These are phyloP conservation scores for Halocaridina rubra DNA, from an alignment of 2,888 invertebrate species.

Conservation along the genomic window DNA sequence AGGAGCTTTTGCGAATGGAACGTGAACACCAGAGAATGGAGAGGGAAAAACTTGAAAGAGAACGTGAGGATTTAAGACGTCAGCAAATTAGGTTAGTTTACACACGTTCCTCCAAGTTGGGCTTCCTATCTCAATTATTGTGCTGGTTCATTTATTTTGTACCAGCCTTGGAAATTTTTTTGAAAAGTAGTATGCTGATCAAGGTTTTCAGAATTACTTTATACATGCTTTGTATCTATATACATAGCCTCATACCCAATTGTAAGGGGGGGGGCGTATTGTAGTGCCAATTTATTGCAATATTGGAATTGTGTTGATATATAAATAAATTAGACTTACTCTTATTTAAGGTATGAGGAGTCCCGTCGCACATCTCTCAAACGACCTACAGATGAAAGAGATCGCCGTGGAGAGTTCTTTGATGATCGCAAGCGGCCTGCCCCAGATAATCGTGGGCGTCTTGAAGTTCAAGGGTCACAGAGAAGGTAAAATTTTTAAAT, in stretches of 20 bases:
- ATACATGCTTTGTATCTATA: too few species aligned
- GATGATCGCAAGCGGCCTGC: slow-evolving; percentile 53
- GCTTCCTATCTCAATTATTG: too few species aligned
- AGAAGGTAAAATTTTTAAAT: slow-evolving; percentile 16
- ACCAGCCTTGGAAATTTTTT: neutral
- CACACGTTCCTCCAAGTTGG: too few species aligned
- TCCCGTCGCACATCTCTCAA: slow-evolving; percentile 35
- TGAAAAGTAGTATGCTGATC: too few species aligned
- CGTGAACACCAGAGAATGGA: slow-evolving; percentile 84
- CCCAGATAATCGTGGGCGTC: slow-evolving; percentile 35
- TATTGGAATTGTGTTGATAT: neutral
- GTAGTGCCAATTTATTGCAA: neutral
- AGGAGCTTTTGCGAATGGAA: slow-evolving; percentile 84
- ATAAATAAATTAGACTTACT: too few species aligned
- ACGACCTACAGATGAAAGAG: slow-evolving; percentile 53
- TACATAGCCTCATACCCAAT: too few species aligned
- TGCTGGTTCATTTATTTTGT: too few species aligned
- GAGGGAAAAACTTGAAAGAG: slow-evolving; percentile 73
- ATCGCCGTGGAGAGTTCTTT: slow-evolving; percentile 40
- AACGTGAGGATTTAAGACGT: slow-evolving; percentile 73
- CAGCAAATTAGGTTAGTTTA: slow-evolving; percentile 65
- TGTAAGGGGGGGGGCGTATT: neutral
- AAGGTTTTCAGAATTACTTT: too few species aligned
- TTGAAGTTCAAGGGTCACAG: slow-evolving; percentile 25
- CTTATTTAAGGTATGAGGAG: slow-evolving; percentile 41